Evolutionary conservation across 2,888 invertebrate genomes (phyloP).

Genomic region (Heliconius erato): DNA sequence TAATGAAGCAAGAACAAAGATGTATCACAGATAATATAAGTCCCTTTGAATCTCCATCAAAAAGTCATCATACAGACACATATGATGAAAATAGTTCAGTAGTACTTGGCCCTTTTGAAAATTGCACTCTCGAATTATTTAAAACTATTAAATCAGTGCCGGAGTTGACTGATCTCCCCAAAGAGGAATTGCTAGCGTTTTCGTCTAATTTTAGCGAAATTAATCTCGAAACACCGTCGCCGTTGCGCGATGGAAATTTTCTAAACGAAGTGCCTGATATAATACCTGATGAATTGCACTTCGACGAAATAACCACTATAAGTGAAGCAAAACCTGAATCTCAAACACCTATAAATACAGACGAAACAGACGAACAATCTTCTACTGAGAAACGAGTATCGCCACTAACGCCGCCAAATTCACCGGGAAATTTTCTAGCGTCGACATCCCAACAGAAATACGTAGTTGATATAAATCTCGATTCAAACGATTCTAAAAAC

Average conservation of each 20-base stretch:
- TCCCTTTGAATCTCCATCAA: slow-evolving; percentile 80
- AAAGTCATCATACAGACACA: slow-evolving; percentile 79
- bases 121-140: slow-evolving; percentile 82
- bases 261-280: slow-evolving; percentile 82
- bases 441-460: slow-evolving; percentile 76
- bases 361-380: slow-evolving; percentile 68
- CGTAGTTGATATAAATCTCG: slow-evolving; percentile 72
- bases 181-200: slow-evolving; percentile 82
- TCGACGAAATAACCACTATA: slow-evolving; percentile 67
- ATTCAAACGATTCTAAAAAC: slow-evolving; percentile 38
- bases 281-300: slow-evolving; percentile 68
- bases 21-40: slow-evolving; percentile 70
- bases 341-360: slow-evolving; percentile 59
- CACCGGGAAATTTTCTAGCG: slow-evolving; percentile 75
- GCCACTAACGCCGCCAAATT: slow-evolving; percentile 79
- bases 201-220: slow-evolving; percentile 85
- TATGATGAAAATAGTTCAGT: slow-evolving; percentile 84
- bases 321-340: slow-evolving; percentile 64
- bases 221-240: slow-evolving; percentile 80
- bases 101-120: slow-evolving; percentile 86
- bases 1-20: slow-evolving; percentile 71
- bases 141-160: slow-evolving; percentile 79
- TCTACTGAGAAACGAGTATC: slow-evolving; percentile 74
- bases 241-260: slow-evolving; percentile 78
- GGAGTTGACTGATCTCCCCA: slow-evolving; percentile 75